Evolutionary conservation across 2,113 vertebrate genomes (phyloP), one percentile per base, ranked within the genome.

Genomic region (Microcebus murinus): DNA sequence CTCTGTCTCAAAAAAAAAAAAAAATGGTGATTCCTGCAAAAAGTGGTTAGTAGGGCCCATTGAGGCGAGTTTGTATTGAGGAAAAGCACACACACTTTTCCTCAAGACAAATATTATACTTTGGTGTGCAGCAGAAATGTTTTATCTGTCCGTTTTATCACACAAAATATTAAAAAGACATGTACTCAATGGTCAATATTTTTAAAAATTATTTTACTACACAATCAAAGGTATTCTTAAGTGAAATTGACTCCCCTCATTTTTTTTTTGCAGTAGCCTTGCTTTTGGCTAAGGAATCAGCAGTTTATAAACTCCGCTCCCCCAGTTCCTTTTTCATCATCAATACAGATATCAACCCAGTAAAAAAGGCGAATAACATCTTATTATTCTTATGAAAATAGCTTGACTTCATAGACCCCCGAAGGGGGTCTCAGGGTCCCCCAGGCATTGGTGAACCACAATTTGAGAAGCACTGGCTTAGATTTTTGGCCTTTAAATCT

Each of bases 291-390:
- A 84, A 63, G 79, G 0, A 34, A 39, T 23, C 39, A 59, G 34
- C 6, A n/a, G 5, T 65, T 10, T 73, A 39, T 25, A 31, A 8
- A 3, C 8, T 4, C 4, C 15, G 2, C 2, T 27, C 11, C 3
- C n/a, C 6, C 11, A 20, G 67, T 29, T 68, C 34, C 21, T 84
- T 85, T 73, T 65, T 4, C 15, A 25, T 39, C 82, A 84, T 23
- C 18, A 23, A 6, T 73, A 48, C 27, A 63, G 65, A 68, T 39
- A 9, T 77, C 36, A 80, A 7, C 23, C 25, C 36, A 15, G 11
- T 42, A 17, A 31, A 70, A 83, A 79, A 63, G 45, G 42, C 34
- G 81, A 68, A 67, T 34, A 36, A 29, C 17, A 31, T 27, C 34
- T 76, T 20, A 59, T 7, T 68, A 68, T 52, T 92, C 55, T 85